These are phyloP conservation scores for Distichodus sexfasciatus DNA, from an alignment of 2,797 vertebrate genomes.

Conservation along the genomic window DNA sequence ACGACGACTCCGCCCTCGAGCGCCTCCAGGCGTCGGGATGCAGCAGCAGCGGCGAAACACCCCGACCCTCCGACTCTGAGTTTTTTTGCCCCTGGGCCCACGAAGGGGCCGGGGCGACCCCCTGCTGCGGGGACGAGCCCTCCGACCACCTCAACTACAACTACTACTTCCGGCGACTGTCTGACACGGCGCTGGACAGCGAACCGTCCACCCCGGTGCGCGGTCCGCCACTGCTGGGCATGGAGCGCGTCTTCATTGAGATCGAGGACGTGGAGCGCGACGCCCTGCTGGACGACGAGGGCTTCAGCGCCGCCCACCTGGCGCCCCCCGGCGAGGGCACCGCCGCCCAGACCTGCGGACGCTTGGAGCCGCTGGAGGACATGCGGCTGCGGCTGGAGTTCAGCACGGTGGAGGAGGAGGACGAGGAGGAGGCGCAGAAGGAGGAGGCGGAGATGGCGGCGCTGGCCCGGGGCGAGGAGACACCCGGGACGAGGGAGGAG, in stretches of 20 bases:
- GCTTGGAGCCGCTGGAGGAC: conserved; percentile 76
- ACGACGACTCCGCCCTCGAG: conserved; percentile 76
- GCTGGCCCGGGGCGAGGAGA: conserved; percentile 63
- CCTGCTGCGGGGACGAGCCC: conserved; percentile 71
- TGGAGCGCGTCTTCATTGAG: conserved; percentile 75
- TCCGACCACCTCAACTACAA: conserved; percentile 72
- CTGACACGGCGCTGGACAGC: conserved; percentile 84
- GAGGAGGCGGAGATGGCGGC: conserved; percentile 73
- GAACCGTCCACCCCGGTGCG: conserved; percentile 78
- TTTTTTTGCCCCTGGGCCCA: conserved; percentile 71
- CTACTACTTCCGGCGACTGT: conserved; percentile 88
- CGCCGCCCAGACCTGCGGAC: conserved; percentile 70
- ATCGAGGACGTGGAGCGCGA: conserved; percentile 85
- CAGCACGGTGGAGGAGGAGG: conserved; percentile 74
- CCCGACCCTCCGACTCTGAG: too few species aligned
- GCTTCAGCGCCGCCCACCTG: conserved; percentile 57
- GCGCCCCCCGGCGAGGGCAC: conserved; percentile 59
- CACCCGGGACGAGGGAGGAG: conserved; percentile 50
- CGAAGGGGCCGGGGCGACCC: conserved; percentile 60
- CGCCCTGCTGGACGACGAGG: conserved; percentile 70
- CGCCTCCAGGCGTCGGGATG: conserved; percentile 58
- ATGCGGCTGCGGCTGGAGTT: conserved; percentile 79
- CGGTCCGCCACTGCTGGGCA: conserved; percentile 67
- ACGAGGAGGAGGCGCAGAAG: conserved; percentile 72
- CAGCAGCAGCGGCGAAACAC: too few species aligned